phyloP scores from a whole-genome alignment of 2,888 invertebrate genomes.

The Leptinotarsa juncta region DNA sequence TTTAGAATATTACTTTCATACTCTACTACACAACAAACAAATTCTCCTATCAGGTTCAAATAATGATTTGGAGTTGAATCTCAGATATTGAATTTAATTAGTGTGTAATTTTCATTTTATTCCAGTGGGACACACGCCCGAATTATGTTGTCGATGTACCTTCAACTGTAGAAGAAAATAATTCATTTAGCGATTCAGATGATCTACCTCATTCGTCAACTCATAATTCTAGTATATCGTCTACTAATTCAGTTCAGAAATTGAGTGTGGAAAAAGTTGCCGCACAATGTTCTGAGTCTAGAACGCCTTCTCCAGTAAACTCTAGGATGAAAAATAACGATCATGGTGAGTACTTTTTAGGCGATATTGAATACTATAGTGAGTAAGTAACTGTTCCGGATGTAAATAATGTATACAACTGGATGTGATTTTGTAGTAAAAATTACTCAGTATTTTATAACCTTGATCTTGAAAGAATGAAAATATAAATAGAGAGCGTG shows the following conservation, averaged over 20 bases:
- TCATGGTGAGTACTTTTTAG: not conserved
- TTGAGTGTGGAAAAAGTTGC: not conserved
- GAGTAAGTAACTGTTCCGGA: no score
- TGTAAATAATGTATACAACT: no score
- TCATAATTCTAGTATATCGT: no score
- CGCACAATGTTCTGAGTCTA: not conserved
- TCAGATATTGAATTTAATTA: no score
- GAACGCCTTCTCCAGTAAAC: not conserved
- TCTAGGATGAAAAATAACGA: not conserved
- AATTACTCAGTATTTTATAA: no score
- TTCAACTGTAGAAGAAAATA: not conserved
- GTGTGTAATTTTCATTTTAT: not conserved
- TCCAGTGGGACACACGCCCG: not conserved
- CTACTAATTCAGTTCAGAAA: not conserved
- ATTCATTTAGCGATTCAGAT: constrained; percentile 1
- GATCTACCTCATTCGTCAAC: constrained; percentile 16
- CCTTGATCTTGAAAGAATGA: no score
- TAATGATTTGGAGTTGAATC: no score
- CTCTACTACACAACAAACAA: no score
- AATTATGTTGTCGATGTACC: not conserved
- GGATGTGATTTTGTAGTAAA: no score
- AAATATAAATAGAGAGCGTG: no score
- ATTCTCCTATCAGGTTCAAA: no score
- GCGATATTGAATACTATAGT: not conserved
- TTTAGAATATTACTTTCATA: no score